Base-by-base conservation (phyloP, 2,888 invertebrate species). In the Ormyrus pomaceus region DNA sequence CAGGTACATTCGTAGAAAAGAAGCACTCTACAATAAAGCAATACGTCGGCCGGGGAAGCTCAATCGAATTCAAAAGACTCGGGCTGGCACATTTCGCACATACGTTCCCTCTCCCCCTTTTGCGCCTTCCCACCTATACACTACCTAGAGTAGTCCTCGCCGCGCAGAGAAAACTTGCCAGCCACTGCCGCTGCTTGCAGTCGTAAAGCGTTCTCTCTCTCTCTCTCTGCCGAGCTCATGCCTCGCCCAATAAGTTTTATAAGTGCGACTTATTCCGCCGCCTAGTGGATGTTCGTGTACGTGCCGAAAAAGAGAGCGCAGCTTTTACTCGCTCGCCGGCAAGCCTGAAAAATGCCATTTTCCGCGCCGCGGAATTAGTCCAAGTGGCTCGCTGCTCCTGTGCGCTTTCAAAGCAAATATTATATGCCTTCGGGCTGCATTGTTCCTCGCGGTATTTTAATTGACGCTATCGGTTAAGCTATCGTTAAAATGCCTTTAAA, bases 161-260 rank as follows among this genome's bases (percentile, higher is more conserved):
- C 34, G 34, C 34, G 34, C 13, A 61, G 45, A 58, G 62, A 56
- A 34, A 58, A n/a, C 58, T 13, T 10, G 34, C 34, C 34, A 34
- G 34, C 34, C 34, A 34, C 34, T 59, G 59, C 61, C 2, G 58
- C 51, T 34, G 34, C 34, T 34, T 34, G 34, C 34, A 34, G 34
- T 76, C 80, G 68, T 73, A 80, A 69, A 77, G 77, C 51, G 45
- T 19, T 1, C 48, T 11, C 9, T 34, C 34, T 34, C 34, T 34
- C 34, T 34, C 34, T 34, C 34, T 34, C 34, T 34, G 2, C 19
- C 71, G 11, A 45, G 65, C 53, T 66, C 56, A 53, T 65, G 58
- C 74, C 77, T 61, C 58, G 66, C 51, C 71, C 77, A 81, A 81
- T 76, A 76, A 76, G 72, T 81, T 79, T 76, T 75, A 66, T 81